Base-by-base conservation (phyloP, 2,797 vertebrate genomes). In the Acanthiza pusilla region DNA sequence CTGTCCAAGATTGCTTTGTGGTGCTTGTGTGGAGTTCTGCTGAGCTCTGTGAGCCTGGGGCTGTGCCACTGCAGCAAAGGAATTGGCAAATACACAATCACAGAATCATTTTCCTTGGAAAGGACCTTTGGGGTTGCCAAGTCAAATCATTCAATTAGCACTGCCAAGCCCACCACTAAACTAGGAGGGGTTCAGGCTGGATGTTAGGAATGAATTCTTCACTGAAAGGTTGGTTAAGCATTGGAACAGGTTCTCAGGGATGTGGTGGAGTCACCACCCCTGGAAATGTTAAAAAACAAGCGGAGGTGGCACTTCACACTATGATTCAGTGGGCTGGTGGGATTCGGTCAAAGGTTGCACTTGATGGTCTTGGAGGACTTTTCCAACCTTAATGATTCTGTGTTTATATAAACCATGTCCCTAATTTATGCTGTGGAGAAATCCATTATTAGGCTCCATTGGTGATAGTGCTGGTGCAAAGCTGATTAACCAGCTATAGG, bases 281-380 rank as follows among this genome's bases (percentile, higher is more conserved):
- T 60, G 30, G 47, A 89, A 72, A 16, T 66, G 60, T 27, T 53
- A 40, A 42, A 16, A 40, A 72, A 36, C 26, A 34, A 60, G 53
- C 0, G 1, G 30, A 60, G 0, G 0, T 60, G 80, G 40, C 40
- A 32, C 60, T 40, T 72, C 18, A 54, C 9, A 4, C 21, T 23
- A 1, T 60, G 73, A 45, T 51, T 77, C 58, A 51, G 30, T 67
- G 61, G 30, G 16, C 43, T 83, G 58, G 21, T 60, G 47, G 88
- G 67, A 36, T 85, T 72, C 45, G 32, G 13, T 47, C 2, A 0
- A 36, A 73, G 30, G 22, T 26, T 78, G 74, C 26, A 29, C 34
- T 73, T 29, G 47, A 36, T 78, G 74, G 20, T 67, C 47, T 29
- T 73, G 47, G 47, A 42, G 47, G 16, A 21, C 47, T 21, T 66